phyloP scores from a whole-genome alignment of 2,113 vertebrate genomes.

The Pelecanoides urinatrix region DNA sequence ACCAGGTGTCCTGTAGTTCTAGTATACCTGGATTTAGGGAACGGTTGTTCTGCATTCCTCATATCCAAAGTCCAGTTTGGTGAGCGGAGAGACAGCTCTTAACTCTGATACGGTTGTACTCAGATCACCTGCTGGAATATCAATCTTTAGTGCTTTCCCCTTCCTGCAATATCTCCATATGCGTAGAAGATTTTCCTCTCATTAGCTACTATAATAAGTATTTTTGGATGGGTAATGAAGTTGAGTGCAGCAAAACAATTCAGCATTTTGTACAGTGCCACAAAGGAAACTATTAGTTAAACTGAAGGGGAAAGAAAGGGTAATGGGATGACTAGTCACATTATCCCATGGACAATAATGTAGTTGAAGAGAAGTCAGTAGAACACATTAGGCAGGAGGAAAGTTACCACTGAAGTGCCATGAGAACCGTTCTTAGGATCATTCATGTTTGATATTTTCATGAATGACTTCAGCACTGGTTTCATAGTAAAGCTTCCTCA shows the following conservation, averaged over 20 bases:
- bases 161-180: background rate
- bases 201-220: background rate
- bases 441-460: background rate
- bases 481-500: background rate
- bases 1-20: background rate
- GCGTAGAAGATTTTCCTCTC: background rate
- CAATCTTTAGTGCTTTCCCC: background rate
- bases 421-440: background rate
- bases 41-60: background rate
- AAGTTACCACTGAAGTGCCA: background rate
- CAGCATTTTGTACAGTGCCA: background rate
- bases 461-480: background rate
- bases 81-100: background rate
- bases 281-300: background rate
- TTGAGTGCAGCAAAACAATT: background rate
- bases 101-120: background rate
- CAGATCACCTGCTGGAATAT: background rate
- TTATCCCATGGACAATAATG: background rate
- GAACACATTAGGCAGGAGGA: background rate
- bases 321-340: background rate
- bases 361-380: background rate
- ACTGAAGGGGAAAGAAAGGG: background rate
- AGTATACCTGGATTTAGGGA: background rate
- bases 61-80: background rate
- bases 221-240: background rate